A percentile compares a stretch with the other conserved stretches of the same genome.
These are phyloP conservation scores for Apamea crenata DNA, from an alignment of 2,888 invertebrate genomes.

Conservation along the genomic window DNA sequence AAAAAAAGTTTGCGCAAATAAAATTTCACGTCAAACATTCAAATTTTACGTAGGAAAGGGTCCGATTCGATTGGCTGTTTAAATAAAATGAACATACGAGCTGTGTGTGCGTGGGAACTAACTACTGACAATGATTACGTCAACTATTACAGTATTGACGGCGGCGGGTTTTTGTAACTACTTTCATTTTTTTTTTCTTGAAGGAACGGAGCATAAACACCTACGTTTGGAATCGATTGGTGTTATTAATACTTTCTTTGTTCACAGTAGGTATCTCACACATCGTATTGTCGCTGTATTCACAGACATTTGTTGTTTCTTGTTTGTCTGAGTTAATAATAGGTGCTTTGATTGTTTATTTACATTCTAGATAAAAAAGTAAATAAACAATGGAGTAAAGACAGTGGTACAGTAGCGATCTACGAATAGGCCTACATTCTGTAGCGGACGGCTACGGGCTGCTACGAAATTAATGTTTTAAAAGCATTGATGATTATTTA, in stretches of 20 bases:
- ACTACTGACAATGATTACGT: conserved; percentile 70
- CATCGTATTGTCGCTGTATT: not conserved
- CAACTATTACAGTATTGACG: conserved; percentile 60
- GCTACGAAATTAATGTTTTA: not conserved
- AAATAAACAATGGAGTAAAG: too few species aligned
- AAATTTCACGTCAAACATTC: conserved; percentile 86
- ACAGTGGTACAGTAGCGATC: not conserved
- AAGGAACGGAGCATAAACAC: conserved; percentile 29
- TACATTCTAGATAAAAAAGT: not conserved
- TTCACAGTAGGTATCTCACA: not conserved
- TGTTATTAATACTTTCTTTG: conserved; percentile 17
- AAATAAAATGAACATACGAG: conserved; percentile 73
- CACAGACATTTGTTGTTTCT: conserved; percentile 5
- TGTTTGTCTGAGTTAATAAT: not conserved
- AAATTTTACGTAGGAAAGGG: conserved; percentile 83
- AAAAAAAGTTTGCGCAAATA: conserved; percentile 88
- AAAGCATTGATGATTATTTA: not conserved
- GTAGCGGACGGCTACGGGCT: not conserved
- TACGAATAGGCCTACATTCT: not conserved
- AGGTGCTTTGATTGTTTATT: not conserved
- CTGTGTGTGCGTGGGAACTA: conserved; percentile 81
- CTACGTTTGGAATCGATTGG: conserved; percentile 36
- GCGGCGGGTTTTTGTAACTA: conserved; percentile 44
- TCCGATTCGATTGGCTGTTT: conserved; percentile 78
- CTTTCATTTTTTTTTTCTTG: conserved; percentile 36